Percentiles rank a stretch among this genome's conserved stretches.
Conservation (phyloP, 2,888 invertebrate genomes). For the Plagiodera versicolora region DNA sequence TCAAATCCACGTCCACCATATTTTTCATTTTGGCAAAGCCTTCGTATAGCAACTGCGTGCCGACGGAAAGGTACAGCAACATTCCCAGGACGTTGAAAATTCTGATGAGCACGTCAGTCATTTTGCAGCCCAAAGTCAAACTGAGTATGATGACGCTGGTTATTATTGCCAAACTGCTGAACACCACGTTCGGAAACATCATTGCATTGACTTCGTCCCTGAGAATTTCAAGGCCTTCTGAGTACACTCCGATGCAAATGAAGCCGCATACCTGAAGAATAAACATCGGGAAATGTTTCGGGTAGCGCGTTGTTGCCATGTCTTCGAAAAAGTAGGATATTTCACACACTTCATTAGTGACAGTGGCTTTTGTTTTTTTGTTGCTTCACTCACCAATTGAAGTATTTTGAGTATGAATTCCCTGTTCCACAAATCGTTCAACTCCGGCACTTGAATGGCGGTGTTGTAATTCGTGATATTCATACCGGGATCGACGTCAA, state of each 20-base stretch:
- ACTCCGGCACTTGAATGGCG: constrained; percentile 23
- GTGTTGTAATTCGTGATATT: constrained; percentile 26
- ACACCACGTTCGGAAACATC: constrained; percentile 46
- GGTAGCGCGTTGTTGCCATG: too few species aligned
- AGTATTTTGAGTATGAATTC: constrained; percentile 41
- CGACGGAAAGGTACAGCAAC: constrained; percentile 42
- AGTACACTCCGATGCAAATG: constrained; percentile 42
- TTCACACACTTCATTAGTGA: too few species aligned
- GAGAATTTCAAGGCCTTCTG: constrained; percentile 37
- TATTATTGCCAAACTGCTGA: constrained; percentile 44
- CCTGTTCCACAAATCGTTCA: constrained; percentile 32
- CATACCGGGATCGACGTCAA: constrained; percentile 40
- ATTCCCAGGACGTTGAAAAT: constrained; percentile 44
- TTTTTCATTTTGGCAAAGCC: neutral
- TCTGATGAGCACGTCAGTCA: constrained; percentile 44
- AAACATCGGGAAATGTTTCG: too few species aligned
- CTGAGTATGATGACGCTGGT: constrained; percentile 45
- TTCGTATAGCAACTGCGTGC: constrained; percentile 33
- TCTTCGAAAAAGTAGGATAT: too few species aligned
- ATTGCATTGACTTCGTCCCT: constrained; percentile 33
- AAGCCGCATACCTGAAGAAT: constrained; percentile 41
- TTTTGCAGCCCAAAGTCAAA: constrained; percentile 43
- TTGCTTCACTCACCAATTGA: constrained; percentile 42
- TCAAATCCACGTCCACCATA: constrained; percentile 12
- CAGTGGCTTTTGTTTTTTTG: too few species aligned